These are phyloP conservation scores for Ooceraea biroi DNA, from an alignment of 1,140 invertebrate genomes.

Conservation along the genomic window DNA sequence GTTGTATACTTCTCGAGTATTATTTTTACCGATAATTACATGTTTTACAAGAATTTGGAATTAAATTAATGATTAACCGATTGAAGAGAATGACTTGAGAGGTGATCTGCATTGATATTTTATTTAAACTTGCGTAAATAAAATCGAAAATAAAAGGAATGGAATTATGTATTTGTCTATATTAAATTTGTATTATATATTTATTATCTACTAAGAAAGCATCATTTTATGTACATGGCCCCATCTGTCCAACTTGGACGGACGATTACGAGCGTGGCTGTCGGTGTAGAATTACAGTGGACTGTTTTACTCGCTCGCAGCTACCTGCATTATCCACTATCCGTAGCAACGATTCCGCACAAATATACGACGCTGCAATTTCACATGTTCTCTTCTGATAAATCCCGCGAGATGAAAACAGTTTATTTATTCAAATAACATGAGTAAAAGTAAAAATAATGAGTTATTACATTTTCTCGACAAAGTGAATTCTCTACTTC, in stretches of 20 bases:
- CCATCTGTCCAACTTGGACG: conserved; percentile 7
- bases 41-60: not conserved
- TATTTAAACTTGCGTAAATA: too few relatives aligned
- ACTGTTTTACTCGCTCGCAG: conserved; percentile 28
- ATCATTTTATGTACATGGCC: not conserved
- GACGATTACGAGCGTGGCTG: not conserved
- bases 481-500: not conserved
- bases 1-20: too few relatives aligned
- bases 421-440: not conserved
- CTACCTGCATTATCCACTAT: conserved; percentile 57
- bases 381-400: not conserved
- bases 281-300: conserved; percentile 16
- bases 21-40: too few relatives aligned
- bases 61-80: not conserved
- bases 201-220: not conserved
- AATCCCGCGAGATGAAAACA: conserved; percentile 9
- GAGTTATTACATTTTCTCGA: not conserved
- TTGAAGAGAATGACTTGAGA: not conserved
- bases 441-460: too few relatives aligned
- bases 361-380: not conserved
- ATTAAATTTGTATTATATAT: not conserved
- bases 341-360: conserved; percentile 30
- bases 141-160: too few relatives aligned
- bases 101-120: not conserved
- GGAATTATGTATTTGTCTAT: not conserved